Evolutionary conservation across 92 coral and sea anemone genomes (phyloP), one percentile per base, ranked within the genome.

Genomic region (Bergia sp.): DNA sequence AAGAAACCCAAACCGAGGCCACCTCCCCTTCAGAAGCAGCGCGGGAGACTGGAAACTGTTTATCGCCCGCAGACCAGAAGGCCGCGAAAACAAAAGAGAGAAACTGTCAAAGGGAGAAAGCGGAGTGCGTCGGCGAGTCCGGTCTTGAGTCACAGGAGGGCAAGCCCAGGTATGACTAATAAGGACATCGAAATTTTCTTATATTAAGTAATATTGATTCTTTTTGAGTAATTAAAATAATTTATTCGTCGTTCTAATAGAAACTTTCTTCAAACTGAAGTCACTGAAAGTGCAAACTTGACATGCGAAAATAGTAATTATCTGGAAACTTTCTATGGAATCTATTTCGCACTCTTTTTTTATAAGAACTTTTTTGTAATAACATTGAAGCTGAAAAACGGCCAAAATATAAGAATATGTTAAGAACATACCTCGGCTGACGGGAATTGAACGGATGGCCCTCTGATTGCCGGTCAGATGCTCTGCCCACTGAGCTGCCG

Each of bases 51-150:
- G 72, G 96, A 92, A 65, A 88, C 95, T 57, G 90, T 91, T 57
- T 94, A 93, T 82, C 90, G 95, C 10, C 91, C 98, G 38, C 94
- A 93, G 89, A 92, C 92, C 55, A 92, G 94, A 76, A 81, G 82
- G 81, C 84, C 89, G 73, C 94, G 96, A 49, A 91, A 87, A 77
- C 94, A 94, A 23, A 73, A 82, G 61, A 90, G 90, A 76, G 93
- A 93, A 37, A 67, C 92, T 4, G 85, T 80, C 8, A 93, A 89
- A 80, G 92, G 88, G 29, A 94, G 99, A 47, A 97, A 94, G 85
- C 92, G 99, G 76, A 95, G 99, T 45, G 94, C 97, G 4, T 97
- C 99, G 13, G 96, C 97, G 41, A 97, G 99, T 43, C 99, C 99
- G 16, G 96, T 91, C 36, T 73, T 90, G 65, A 82, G 89, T 10